A percentile compares a stretch with the other conserved stretches of the same genome.
Conservation (phyloP, 2,797 vertebrate genomes). For the Mionectes olivaceus region DNA sequence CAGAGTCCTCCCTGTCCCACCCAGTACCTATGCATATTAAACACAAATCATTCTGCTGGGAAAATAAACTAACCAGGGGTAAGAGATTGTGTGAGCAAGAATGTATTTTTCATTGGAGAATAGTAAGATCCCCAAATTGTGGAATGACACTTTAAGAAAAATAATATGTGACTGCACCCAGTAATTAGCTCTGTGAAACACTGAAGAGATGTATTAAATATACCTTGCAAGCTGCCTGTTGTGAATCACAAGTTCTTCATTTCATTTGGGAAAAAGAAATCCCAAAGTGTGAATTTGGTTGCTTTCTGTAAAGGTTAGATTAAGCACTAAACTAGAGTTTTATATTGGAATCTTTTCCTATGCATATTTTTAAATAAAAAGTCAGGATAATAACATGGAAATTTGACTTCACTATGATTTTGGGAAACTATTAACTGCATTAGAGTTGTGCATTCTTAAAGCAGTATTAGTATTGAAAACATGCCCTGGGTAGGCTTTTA, state of each 20-base stretch:
- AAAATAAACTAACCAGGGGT: neutral
- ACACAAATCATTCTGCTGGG: neutral
- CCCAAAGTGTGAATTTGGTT: neutral
- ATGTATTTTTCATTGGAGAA: neutral
- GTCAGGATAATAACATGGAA: neutral
- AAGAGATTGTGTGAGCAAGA: neutral
- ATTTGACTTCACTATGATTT: neutral
- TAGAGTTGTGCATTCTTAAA: neutral
- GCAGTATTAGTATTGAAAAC: neutral
- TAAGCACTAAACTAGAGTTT: neutral
- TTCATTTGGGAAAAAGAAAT: neutral
- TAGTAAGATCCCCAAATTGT: neutral
- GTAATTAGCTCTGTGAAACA: neutral
- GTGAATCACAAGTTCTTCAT: neutral
- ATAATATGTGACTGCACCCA: neutral
- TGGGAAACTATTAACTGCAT: neutral
- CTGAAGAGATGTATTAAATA: neutral
- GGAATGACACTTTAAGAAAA: neutral
- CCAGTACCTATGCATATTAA: neutral
- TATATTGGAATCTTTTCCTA: neutral
- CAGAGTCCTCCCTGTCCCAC: neutral
- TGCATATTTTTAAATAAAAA: conserved; percentile 43
- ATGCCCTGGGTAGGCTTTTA: neutral
- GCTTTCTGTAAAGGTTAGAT: conserved; percentile 33
- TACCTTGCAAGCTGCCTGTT: neutral